Evolutionary conservation across 2,888 invertebrate species (phyloP).

Genomic region (Phyllotreta cruciferae): DNA sequence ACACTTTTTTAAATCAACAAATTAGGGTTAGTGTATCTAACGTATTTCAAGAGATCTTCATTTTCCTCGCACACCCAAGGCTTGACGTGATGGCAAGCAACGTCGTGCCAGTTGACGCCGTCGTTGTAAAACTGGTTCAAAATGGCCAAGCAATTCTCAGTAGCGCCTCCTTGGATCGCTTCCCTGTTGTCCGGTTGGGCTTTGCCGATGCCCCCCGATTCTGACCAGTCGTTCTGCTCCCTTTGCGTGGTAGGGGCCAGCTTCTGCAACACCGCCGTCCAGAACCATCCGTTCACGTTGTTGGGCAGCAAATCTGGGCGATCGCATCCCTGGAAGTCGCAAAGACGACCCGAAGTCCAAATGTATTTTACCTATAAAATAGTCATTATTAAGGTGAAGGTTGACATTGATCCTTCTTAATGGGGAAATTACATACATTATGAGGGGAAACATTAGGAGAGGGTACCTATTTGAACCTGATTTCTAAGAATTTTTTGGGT

Average conservation of each 20-base stretch:
- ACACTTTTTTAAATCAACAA: conserved; percentile 67
- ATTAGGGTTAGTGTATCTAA: conserved; percentile 72
- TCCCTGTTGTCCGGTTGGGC: conserved; percentile 89
- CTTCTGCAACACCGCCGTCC: conserved; percentile 87
- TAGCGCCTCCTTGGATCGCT: conserved; percentile 77
- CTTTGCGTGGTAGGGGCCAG: conserved; percentile 83
- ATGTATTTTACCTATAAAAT: conserved; percentile 78
- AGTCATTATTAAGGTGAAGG: too few relatives aligned
- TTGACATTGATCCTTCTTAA: too few relatives aligned
- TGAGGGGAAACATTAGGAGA: too few relatives aligned
- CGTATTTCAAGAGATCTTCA: conserved; percentile 84
- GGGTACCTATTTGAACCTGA: too few relatives aligned
- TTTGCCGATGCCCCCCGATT: conserved; percentile 83
- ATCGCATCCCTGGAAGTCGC: conserved; percentile 90
- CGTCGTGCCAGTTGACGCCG: conserved; percentile 90
- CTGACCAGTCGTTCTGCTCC: conserved; percentile 87
- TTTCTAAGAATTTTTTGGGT: too few relatives aligned
- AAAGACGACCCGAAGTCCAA: conserved; percentile 89
- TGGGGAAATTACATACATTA: too few relatives aligned
- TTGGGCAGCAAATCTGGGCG: conserved; percentile 83
- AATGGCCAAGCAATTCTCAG: conserved; percentile 85
- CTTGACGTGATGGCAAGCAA: conserved; percentile 89
- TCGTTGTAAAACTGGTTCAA: conserved; percentile 91
- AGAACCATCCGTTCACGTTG: conserved; percentile 88
- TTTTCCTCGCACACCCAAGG: conserved; percentile 90